phyloP scores from a whole-genome alignment of 1,140 invertebrate species.

The Calephelis virginiensis region DNA sequence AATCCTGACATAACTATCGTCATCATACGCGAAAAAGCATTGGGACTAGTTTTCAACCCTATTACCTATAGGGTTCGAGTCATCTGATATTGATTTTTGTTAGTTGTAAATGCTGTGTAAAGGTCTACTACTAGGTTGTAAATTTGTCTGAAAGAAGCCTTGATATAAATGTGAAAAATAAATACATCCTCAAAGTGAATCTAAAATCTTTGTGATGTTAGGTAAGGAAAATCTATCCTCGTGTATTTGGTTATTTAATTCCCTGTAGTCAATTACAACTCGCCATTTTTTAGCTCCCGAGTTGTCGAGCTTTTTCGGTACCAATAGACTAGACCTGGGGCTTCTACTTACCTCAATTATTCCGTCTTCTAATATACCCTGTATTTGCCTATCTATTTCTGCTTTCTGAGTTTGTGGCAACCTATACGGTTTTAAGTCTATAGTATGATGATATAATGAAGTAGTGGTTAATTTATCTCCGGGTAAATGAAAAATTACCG shows the following conservation, averaged over 20 bases:
- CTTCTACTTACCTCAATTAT: too few species aligned
- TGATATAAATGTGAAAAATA: slow-evolving; percentile 15
- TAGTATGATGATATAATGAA: too few species aligned
- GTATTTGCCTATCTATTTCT: too few species aligned
- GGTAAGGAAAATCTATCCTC: slow-evolving; percentile 24
- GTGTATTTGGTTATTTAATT: slow-evolving; percentile 24
- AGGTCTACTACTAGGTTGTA: background rate
- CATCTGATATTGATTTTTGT: slow-evolving; percentile 35
- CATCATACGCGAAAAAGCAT: slow-evolving; percentile 48
- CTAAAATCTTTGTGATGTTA: slow-evolving; percentile 17
- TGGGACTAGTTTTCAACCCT: slow-evolving; percentile 50
- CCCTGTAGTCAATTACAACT: slow-evolving; percentile 24
- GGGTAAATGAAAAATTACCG: too few species aligned
- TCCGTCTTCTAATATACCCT: too few species aligned
- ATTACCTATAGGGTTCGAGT: slow-evolving; percentile 61
- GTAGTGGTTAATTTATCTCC: too few species aligned
- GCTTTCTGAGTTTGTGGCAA: too few species aligned
- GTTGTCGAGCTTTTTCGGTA: slow-evolving; percentile 23
- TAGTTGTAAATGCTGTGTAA: too few species aligned
- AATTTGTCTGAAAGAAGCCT: slow-evolving; percentile 18
- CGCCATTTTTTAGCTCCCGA: slow-evolving; percentile 19
- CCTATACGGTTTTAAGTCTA: too few species aligned
- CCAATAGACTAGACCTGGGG: background rate
- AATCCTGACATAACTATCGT: slow-evolving; percentile 50
- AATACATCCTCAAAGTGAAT: slow-evolving; percentile 8